Evolutionary conservation across 2,797 vertebrate genomes (phyloP), one percentile per base, ranked within the genome.

Genomic region (Schizopygopsis pylzovi): DNA sequence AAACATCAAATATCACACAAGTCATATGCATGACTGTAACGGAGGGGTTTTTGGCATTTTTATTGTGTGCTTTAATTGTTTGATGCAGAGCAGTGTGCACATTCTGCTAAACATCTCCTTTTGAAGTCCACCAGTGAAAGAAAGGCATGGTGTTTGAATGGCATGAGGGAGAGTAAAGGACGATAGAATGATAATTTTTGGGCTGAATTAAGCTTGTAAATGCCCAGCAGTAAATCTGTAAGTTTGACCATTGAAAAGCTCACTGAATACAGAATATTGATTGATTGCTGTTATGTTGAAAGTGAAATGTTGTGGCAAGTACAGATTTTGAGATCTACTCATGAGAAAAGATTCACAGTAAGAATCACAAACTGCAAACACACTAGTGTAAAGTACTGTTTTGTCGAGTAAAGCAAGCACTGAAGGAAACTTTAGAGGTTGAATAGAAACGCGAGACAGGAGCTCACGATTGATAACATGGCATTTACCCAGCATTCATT

Each of bases 381-480:
- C 59, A 13, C 59, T 61, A 13, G 25, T 15, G 61, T 28, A 28
- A 28, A 25, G 59, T 47, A 45, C 72, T 75, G 72, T 52, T 73
- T 1, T 33, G 25, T 73, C 1, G 13, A 28, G 43, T 33, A 6
- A 22, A n/a, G 10, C 4, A 15, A 22, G 10, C 5, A 16, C 6
- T 77, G 28, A 77, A 1, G 37, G 52, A n/a, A 4, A 0, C 37
- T 13, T 54, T 13, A 54, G 73, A 76, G 73, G 10, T 37, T 76
- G 47, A 54, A 76, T 22, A 76, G 47, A 76, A 76, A 49, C 2
- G 5, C 1, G 6, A 56, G 75, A 77, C 73, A 54, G 49, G 18
- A 20, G 18, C 73, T 76, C 47, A 54, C 16, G 41, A 79, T 80
- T 80, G 25, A 80, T 80, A 65, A 80, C 78, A 20, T 47, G 41